Percentiles rank a stretch among this genome's conserved stretches.
Conservation (phyloP, 1,140 invertebrate species). For the Drosophila watanabei region DNA sequence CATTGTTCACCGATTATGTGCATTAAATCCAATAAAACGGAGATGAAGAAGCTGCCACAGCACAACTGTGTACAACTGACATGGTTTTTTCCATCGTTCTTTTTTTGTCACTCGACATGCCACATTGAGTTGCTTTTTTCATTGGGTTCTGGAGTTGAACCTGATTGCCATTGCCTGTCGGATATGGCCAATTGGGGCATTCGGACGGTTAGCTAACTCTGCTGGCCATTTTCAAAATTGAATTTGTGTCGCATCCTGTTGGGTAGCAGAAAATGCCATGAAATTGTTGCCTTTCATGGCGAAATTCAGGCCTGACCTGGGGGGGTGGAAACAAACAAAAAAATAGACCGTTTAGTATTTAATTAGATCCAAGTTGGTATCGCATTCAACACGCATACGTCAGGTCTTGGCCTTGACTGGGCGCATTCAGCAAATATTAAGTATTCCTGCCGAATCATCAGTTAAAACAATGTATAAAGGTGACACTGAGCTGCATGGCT, state of each 20-base stretch:
- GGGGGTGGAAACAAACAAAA: not conserved
- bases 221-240: conserved; percentile 28
- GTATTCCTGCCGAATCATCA: conserved; percentile 12
- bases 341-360: not conserved
- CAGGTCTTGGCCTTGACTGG: conserved; percentile 26
- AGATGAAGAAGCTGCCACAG: conserved; percentile 6
- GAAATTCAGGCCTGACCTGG: conserved; percentile 17
- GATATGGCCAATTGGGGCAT: conserved; percentile 22
- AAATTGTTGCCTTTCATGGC: not conserved
- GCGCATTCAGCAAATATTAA: conserved; percentile 5
- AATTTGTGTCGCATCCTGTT: conserved; percentile 28
- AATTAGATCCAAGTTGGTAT: conserved; percentile 2
- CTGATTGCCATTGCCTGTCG: conserved; percentile 14
- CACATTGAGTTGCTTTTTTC: not conserved
- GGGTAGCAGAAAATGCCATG: conserved; percentile 1
- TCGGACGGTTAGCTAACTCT: conserved; percentile 21
- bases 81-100: not conserved
- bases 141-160: conserved; percentile 3
- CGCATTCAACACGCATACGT: conserved; percentile 16
- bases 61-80: conserved; percentile 5
- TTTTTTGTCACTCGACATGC: conserved; percentile 8
- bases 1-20: conserved; percentile 61
- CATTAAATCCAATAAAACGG: conserved; percentile 56
- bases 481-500: not conserved
- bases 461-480: not conserved